Evolutionary conservation across 37 sponge, comb jelly and placozoan species (phyloP), one percentile per base, ranked within the genome.

Genomic region (Ianthella basta): DNA sequence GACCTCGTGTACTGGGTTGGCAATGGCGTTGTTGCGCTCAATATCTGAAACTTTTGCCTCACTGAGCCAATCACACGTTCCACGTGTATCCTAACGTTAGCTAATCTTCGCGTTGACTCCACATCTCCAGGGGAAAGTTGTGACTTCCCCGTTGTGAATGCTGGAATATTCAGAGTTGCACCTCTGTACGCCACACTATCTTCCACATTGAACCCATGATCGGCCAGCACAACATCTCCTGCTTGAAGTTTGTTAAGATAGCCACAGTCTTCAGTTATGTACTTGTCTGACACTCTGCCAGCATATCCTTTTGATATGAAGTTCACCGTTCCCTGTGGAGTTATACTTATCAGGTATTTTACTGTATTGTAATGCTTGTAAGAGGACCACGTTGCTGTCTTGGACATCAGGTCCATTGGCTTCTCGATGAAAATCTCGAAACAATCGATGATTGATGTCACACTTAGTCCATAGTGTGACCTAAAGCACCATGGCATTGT

Each of bases 1-100:
- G 23, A 39, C 12, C 38, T 65, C 3, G 80, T 53, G 27, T 75
- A 80, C 40, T 89, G 77, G 39, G 37, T 81, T 27, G 82, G 85
- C 19, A 89, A 55, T n/a, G 61, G 56, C 1, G 56, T 56, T 33
- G 83, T 88, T 40, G 85, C 81, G 10, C 39, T 60, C 18, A 89
- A 64, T 15, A 89, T 84, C 30, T 64, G 55, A 55, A 84, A 89
- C 18, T 60, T 41, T 32, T 89, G 89, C 10, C 85, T 53, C 63
- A 80, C 59, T 34, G 57, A 80, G n/a, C 90, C 90, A 89, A 89
- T 89, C 18, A 84, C 72, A 30, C 90, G 16, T 72, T 89, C 90
- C 4, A 89, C 74, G 55, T 85, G 85, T 29, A 89, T 89, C 34
- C 90, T 39, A 12, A 88, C 77, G 15, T 83, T 82, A 2, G 88